Conservation (phyloP, 30 jellyfish, hydroid and myxozoan species). For the Hydractinia echinata region DNA sequence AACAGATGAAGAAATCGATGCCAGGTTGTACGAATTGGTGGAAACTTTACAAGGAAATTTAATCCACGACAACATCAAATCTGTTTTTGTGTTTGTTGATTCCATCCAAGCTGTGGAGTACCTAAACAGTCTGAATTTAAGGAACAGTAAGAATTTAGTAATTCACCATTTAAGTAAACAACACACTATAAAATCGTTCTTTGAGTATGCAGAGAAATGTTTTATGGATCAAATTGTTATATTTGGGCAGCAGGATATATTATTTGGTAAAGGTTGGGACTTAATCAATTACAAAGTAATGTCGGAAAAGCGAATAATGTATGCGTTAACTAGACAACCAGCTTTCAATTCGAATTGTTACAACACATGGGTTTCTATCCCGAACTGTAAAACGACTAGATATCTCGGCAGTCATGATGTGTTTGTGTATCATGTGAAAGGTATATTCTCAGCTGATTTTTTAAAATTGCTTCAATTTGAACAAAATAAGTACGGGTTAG, state of each 20-base stretch:
- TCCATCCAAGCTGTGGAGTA: constrained; percentile 11
- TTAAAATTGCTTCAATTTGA: constrained; percentile 10
- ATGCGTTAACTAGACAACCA: constrained; percentile 47
- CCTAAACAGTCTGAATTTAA: constrained; percentile 19
- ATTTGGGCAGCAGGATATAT: constrained; percentile 39
- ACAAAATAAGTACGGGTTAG: constrained; percentile 56
- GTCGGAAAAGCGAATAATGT: constrained; percentile 14
- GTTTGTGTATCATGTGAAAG: constrained; percentile 35
- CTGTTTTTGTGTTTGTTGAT: constrained; percentile 25
- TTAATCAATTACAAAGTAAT: neutral
- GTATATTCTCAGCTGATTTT: neutral
- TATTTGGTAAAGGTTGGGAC: constrained; percentile 42
- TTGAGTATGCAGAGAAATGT: constrained; percentile 30
- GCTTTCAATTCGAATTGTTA: constrained; percentile 30
- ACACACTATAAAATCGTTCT: neutral
- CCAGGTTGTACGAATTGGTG: constrained; percentile 32
- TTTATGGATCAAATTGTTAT: constrained; percentile 18
- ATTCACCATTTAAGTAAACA: constrained; percentile 18
- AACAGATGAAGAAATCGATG: constrained; percentile 24
- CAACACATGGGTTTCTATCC: constrained; percentile 19
- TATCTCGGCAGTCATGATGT: constrained; percentile 72
- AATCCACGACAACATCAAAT: neutral
- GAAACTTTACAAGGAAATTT: constrained; percentile 26
- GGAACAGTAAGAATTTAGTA: constrained; percentile 28
- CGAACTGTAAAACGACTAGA: constrained; percentile 46